Conservation (phyloP, 92 coral and sea anemone species). For the Palythoa grandiflora region DNA sequence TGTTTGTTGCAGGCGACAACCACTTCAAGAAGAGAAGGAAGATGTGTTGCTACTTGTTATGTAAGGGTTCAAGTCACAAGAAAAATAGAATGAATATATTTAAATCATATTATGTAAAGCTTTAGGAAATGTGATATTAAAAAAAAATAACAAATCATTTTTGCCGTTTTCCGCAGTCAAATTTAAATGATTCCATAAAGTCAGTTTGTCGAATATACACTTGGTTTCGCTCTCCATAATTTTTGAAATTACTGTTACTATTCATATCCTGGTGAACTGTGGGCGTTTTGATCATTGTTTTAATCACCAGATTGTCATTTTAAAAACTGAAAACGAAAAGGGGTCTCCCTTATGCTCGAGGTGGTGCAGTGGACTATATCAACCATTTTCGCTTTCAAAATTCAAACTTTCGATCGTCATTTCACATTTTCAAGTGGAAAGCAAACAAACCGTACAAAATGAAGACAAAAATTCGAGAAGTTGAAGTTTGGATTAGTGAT, state of each 20-base stretch:
- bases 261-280: too few relatives aligned
- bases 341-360: too few relatives aligned
- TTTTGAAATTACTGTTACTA: not conserved
- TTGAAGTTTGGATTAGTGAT: too few relatives aligned
- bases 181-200: not conserved
- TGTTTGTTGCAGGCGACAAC: constrained; percentile 44
- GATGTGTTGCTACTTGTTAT: constrained; percentile 19
- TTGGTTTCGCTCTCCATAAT: not conserved
- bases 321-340: too few relatives aligned
- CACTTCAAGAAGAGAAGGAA: not conserved
- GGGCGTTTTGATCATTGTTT: too few relatives aligned
- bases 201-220: not conserved
- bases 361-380: too few relatives aligned
- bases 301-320: too few relatives aligned
- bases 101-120: not conserved
- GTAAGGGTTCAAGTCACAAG: constrained; percentile 40
- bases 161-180: not conserved
- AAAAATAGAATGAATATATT: constrained; percentile 17
- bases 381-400: too few relatives aligned
- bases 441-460: too few relatives aligned
- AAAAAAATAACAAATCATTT: not conserved
- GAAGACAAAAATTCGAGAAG: too few relatives aligned
- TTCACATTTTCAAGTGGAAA: too few relatives aligned
- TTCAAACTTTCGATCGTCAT: too few relatives aligned
- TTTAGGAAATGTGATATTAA: constrained; percentile 15